phyloP scores from a whole-genome alignment of 2,888 invertebrate genomes.

The Nemurella pictetii region DNA sequence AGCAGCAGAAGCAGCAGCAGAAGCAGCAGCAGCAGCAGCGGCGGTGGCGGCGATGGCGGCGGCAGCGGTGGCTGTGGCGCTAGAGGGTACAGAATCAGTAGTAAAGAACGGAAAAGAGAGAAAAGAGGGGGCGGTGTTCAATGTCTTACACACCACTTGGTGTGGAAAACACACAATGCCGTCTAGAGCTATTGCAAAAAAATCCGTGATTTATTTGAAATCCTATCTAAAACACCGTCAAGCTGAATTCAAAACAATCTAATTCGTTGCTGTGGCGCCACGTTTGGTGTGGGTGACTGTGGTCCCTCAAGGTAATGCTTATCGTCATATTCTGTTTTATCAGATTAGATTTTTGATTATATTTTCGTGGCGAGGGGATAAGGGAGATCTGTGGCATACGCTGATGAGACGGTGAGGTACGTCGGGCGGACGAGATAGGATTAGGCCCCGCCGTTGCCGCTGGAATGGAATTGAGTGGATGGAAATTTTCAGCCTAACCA shows the following conservation, averaged over 20 bases:
- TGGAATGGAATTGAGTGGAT: not conserved
- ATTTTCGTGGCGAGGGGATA: not conserved
- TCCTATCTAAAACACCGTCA: slow-evolving; percentile 9
- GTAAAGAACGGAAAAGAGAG: not conserved
- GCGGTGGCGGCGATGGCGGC: not conserved
- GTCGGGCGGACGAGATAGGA: not conserved
- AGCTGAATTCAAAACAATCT: slow-evolving; percentile 18
- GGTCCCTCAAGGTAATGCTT: not conserved
- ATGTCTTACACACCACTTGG: slow-evolving; percentile 38
- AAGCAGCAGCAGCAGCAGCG: not conserved
- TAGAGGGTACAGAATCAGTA: not conserved
- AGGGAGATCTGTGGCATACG: not conserved
- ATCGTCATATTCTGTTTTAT: not conserved
- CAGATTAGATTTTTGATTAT: slow-evolving; percentile 27
- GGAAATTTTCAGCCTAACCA: not conserved
- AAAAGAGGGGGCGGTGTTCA: slow-evolving; percentile 1
- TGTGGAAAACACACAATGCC: slow-evolving; percentile 34
- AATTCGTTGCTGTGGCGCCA: not conserved
- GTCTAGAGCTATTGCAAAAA: slow-evolving; percentile 29
- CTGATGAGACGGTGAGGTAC: not conserved
- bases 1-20: not conserved
- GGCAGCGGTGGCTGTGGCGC: not conserved
- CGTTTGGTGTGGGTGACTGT: not conserved
- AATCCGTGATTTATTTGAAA: slow-evolving; percentile 15
- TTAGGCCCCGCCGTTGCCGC: not conserved